These are phyloP conservation scores for Muschampia plurimacula DNA, from an alignment of 2,888 invertebrate genomes.

Conservation along the genomic window DNA sequence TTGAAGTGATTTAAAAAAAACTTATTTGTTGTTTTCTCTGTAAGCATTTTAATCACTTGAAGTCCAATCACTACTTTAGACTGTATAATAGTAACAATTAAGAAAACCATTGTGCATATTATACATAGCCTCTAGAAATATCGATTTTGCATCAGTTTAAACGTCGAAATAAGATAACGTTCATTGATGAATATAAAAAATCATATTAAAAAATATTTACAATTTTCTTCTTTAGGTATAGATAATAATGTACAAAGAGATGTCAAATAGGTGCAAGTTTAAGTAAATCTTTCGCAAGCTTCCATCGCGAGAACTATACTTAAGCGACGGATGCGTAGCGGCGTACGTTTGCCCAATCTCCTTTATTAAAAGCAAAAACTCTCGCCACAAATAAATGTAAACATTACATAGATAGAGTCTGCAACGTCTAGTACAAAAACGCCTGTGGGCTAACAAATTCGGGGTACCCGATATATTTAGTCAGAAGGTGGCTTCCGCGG, in stretches of 20 bases:
- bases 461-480: conserved; percentile 24
- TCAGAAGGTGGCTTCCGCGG: conserved; percentile 41
- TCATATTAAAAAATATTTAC: conserved; percentile 7
- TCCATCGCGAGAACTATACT: neutral
- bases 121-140: conserved; percentile 21
- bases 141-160: conserved; percentile 13
- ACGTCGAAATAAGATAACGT: neutral
- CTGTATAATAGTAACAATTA: neutral
- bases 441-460: conserved; percentile 10
- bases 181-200: conserved; percentile 1
- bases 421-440: conserved; percentile 57
- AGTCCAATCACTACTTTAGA: conserved; percentile 3
- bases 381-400: conserved; percentile 80
- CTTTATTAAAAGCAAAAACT: conserved; percentile 74
- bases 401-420: conserved; percentile 72
- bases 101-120: conserved; percentile 11
- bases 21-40: conserved; percentile 25
- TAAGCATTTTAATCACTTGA: conserved; percentile 33
- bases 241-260: neutral
- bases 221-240: neutral
- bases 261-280: neutral
- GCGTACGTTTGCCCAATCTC: conserved; percentile 51
- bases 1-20: neutral
- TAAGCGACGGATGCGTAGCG: neutral
- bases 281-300: neutral